phyloP scores from a whole-genome alignment of 1,140 invertebrate genomes.

The Drosophila burlai region DNA sequence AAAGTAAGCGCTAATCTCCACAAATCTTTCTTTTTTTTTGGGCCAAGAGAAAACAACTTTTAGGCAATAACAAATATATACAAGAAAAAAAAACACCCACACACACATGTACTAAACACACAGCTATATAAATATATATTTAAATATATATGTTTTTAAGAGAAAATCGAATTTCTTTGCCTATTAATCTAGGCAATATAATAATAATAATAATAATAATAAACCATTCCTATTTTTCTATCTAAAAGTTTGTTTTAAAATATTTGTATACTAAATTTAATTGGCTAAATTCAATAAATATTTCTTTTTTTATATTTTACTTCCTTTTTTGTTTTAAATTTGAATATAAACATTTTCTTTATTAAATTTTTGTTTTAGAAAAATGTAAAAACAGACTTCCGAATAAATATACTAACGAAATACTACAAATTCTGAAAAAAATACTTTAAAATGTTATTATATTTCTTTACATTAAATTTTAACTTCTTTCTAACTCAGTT shows the following conservation, averaged over 20 bases:
- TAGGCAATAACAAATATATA: conserved; percentile 43
- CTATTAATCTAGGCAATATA: too few species aligned
- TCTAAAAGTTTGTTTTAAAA: background rate
- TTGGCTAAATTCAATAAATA: background rate
- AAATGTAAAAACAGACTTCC: too few species aligned
- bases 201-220: too few species aligned
- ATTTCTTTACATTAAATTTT: background rate
- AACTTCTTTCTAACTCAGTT: background rate
- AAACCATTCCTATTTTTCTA: background rate
- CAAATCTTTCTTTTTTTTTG: background rate
- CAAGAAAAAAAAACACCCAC: conserved; percentile 22
- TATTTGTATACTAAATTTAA: background rate
- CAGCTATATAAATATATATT: background rate
- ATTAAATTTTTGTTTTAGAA: too few species aligned
- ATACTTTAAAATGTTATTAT: too few species aligned
- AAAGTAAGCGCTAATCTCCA: conserved; percentile 50
- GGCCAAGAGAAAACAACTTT: conserved; percentile 31
- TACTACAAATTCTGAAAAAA: background rate
- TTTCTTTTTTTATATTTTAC: background rate
- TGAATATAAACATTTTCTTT: too few species aligned
- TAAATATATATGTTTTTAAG: background rate
- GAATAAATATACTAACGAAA: too few species aligned
- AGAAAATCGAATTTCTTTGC: background rate
- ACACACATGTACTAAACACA: conserved; percentile 1
- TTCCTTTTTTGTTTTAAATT: too few species aligned